phyloP scores from a whole-genome alignment of 1,140 invertebrate genomes.

The Aplysia californica region DNA sequence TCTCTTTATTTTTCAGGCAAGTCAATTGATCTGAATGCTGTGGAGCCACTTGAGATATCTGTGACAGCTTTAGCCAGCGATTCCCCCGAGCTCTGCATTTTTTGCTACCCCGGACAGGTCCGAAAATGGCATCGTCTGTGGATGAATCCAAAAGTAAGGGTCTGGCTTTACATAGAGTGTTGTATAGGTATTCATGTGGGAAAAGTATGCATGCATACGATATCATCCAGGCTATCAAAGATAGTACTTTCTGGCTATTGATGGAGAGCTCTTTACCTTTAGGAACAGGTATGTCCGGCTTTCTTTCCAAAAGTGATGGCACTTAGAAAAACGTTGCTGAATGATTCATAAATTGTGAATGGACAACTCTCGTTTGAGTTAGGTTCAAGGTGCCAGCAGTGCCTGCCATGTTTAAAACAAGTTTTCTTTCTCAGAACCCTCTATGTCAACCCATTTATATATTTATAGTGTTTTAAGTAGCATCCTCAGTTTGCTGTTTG shows the following conservation, averaged over 20 bases:
- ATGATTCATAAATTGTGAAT: too few species aligned
- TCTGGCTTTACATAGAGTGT: neutral
- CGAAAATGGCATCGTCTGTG: constrained; percentile 20
- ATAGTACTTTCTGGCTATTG: neutral
- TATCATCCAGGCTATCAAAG: neutral
- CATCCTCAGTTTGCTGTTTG: neutral
- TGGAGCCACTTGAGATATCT: too few species aligned
- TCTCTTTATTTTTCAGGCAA: too few species aligned
- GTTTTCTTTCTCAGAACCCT: too few species aligned
- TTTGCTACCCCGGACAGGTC: constrained; percentile 27
- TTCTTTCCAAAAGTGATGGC: neutral
- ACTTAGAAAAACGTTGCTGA: neutral
- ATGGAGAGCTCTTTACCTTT: neutral
- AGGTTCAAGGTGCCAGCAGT: too few species aligned
- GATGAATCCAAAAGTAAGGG: constrained; percentile 31
- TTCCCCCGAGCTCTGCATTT: constrained; percentile 22
- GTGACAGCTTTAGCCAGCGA: too few species aligned
- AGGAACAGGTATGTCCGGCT: neutral
- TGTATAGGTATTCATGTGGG: neutral
- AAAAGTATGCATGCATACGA: neutral
- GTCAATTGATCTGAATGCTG: too few species aligned
- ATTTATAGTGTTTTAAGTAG: too few species aligned
- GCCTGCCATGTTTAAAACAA: too few species aligned
- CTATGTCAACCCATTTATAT: too few species aligned
- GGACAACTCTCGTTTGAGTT: too few species aligned